Percentiles rank a stretch among this genome's conserved stretches.
Conservation (phyloP, 2,113 vertebrate species). For the Trochalopteron elliotii region DNA sequence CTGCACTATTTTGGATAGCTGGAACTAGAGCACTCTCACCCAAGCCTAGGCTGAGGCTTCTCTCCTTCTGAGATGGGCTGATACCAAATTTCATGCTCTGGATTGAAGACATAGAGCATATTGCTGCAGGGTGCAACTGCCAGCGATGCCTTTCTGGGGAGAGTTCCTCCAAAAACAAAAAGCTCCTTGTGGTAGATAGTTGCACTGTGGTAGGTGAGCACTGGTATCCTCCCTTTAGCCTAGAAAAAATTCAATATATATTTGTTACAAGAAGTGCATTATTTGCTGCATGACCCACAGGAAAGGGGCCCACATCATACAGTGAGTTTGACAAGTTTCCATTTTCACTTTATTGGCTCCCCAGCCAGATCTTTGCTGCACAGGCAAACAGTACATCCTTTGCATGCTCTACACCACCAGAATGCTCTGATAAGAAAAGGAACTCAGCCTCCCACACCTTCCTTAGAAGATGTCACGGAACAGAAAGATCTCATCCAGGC, state of each 20-base stretch:
- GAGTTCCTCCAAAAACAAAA: constrained; percentile 86
- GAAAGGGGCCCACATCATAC: not conserved
- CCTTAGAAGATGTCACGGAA: not conserved
- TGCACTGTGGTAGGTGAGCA: constrained; percentile 82
- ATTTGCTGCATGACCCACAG: not conserved
- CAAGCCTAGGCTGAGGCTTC: constrained; percentile 83
- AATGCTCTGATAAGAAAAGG: not conserved
- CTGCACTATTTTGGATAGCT: not conserved
- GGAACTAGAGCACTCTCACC: constrained; percentile 72
- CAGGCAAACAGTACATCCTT: not conserved
- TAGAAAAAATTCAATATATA: constrained; percentile 21
- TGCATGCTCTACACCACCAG: not conserved
- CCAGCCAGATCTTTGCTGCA: not conserved
- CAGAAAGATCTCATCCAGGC: not conserved
- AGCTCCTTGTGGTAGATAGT: constrained; percentile 85
- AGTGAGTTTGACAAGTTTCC: not conserved
- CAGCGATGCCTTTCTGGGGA: constrained; percentile 47
- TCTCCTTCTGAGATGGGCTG: constrained; percentile 89
- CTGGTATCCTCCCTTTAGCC: constrained; percentile 83
- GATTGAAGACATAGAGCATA: constrained; percentile 85
- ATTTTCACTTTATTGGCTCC: not conserved
- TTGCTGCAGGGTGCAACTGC: constrained; percentile 79
- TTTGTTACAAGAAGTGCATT: not conserved
- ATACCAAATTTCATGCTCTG: constrained; percentile 90
- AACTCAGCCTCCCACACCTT: not conserved